Percentiles rank a stretch among this genome's conserved stretches.
These are phyloP conservation scores for Celastrina argiolus DNA, from an alignment of 2,888 invertebrate species.

Conservation along the genomic window DNA sequence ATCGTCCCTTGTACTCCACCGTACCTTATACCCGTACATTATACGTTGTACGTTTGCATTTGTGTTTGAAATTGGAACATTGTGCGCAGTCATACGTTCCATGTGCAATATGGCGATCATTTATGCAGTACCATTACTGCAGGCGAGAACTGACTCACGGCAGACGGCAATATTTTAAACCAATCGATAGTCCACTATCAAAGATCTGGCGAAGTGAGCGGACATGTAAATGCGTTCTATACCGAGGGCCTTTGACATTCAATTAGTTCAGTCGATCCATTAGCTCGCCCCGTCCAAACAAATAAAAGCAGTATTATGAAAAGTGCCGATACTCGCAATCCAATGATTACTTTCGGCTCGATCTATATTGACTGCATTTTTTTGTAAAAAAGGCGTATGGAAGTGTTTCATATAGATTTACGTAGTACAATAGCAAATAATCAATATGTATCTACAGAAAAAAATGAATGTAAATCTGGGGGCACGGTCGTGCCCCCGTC, in stretches of 20 bases:
- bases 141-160: background rate
- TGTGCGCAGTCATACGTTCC: background rate
- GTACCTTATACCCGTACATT: too few relatives aligned
- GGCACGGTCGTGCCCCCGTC: too few relatives aligned
- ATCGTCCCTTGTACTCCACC: background rate
- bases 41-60: background rate
- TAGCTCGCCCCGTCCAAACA: slow-evolving; percentile 42
- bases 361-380: slow-evolving; percentile 6
- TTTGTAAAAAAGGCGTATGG: background rate
- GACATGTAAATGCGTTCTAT: slow-evolving; percentile 32
- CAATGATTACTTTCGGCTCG: slow-evolving; percentile 15
- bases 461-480: too few relatives aligned
- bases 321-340: slow-evolving; percentile 33
- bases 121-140: background rate
- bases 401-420: background rate
- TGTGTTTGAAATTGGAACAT: background rate
- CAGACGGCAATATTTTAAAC: slow-evolving; percentile 12
- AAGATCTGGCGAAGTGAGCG: slow-evolving; percentile 19
- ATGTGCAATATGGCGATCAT: background rate
- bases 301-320: slow-evolving; percentile 56
- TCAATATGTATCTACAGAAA: too few relatives aligned
- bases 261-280: slow-evolving; percentile 61
- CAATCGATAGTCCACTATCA: slow-evolving; percentile 13
- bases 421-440: background rate
- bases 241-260: slow-evolving; percentile 44